These are phyloP conservation scores for Stercorarius parasiticus DNA, from an alignment of 2,113 vertebrate genomes.

Conservation along the genomic window DNA sequence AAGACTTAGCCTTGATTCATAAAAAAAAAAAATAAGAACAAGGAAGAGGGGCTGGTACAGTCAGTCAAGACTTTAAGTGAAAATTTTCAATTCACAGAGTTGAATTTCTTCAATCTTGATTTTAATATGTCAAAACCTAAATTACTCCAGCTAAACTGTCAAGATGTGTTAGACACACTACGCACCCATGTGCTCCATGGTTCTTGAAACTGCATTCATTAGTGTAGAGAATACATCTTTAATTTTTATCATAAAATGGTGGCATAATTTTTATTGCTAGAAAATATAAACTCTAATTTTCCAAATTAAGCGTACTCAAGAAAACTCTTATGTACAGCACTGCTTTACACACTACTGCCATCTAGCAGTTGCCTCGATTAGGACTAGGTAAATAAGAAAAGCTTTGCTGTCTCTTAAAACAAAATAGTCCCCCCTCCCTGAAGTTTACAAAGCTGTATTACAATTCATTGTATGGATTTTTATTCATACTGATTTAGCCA, in stretches of 20 bases:
- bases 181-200: not conserved
- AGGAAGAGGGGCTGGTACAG: not conserved
- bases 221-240: not conserved
- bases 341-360: slow-evolving; percentile 40
- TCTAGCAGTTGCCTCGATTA: slow-evolving; percentile 2
- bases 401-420: not conserved
- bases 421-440: not conserved
- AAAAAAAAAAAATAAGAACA: not conserved
- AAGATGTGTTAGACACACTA: not conserved
- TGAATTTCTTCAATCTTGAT: not conserved
- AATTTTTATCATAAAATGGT: not conserved
- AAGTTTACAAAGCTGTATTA: not conserved
- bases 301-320: not conserved
- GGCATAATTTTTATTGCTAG: not conserved
- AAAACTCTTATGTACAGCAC: not conserved
- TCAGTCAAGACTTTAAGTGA: not conserved
- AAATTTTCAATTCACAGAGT: not conserved
- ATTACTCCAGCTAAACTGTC: not conserved
- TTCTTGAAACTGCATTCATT: not conserved
- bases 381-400: not conserved
- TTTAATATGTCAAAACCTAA: not conserved
- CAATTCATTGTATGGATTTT: fast-evolving
- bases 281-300: not conserved
- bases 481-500: not conserved
- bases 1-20: not conserved